Evolutionary conservation across 1,140 invertebrate species (phyloP).

Genomic region (Colletes latitarsis): DNA sequence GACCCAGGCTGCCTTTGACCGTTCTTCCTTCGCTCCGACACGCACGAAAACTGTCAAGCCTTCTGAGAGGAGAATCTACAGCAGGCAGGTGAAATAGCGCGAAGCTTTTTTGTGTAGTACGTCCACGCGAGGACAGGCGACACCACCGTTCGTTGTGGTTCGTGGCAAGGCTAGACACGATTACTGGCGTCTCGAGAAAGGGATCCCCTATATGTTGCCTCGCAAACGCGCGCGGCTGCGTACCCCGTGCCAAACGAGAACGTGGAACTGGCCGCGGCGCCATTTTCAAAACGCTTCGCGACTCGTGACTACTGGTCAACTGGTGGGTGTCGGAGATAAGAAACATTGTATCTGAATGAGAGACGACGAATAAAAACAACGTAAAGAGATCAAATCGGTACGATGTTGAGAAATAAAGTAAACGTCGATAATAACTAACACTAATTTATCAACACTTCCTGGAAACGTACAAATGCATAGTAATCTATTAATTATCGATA

Average conservation of each 20-base stretch:
- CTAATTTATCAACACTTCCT: no score
- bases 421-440: no score
- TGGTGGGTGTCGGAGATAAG: no score
- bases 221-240: not conserved
- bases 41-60: not conserved
- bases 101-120: conserved; percentile 33
- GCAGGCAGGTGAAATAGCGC: conserved; percentile 35
- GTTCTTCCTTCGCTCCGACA: not conserved
- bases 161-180: conserved; percentile 45
- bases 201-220: conserved; percentile 36
- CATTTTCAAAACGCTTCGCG: not conserved
- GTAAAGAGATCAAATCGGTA: no score
- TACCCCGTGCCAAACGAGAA: not conserved
- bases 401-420: no score
- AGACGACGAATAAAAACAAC: no score
- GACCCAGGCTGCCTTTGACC: no score
- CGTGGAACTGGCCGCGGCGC: not conserved
- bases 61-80: not conserved
- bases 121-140: conserved; percentile 33
- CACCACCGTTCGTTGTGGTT: conserved; percentile 24
- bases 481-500: no score
- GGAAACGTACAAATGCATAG: no score
- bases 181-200: conserved; percentile 32
- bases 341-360: no score
- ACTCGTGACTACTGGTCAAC: not conserved